Base-by-base conservation (phyloP, 2,113 vertebrate species). In the Petroica traversi region DNA sequence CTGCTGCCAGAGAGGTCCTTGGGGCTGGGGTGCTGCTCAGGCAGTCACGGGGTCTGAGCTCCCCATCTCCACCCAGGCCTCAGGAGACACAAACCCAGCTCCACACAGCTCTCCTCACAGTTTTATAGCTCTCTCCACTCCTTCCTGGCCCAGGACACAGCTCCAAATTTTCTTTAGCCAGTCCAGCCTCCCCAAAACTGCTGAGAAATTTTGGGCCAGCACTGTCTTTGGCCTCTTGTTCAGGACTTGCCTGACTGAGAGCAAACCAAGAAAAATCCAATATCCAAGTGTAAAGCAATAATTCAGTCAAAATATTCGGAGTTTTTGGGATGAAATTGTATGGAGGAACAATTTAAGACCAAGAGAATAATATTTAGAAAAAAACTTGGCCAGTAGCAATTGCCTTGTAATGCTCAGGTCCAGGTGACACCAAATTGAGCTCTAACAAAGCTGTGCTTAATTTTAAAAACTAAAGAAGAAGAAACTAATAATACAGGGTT, bases 41-140 rank as follows among this genome's bases (percentile, higher is more conserved):
- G 40, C 43, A 72, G 23, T 23, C 48, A 12, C 0, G 0, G 18
- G 38, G 25, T 54, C 38, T 1, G 5, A n/a, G 36, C 19, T 88
- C 38, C 43, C 17, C 45, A 40, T 12, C 43, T 51, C 34, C 40
- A 45, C 3, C 4, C 34, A 9, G n/a, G 11, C 61, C 31, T 40
- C 3, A 2, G n/a, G 10, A 80, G 36, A 38, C 31, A 34, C 62
- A 76, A 68, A 40, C 22, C 8, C 38, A 58, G 51, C 41, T 85
- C 74, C 33, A 69, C 13, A 34, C 31, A 57, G 71, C 26, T 68
- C 45, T 73, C 68, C 49, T 33, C 55, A 54, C 5, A 9, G 41
- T 14, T 81, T 43, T 25, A 57, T 6, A 48, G n/a, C 16, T 22
- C 33, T 66, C 17, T 54, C 18, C 25, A n/a, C 15, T 40, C 25